Evolutionary conservation across 2,888 invertebrate genomes (phyloP).

Genomic region (Platerodrilus igneus): DNA sequence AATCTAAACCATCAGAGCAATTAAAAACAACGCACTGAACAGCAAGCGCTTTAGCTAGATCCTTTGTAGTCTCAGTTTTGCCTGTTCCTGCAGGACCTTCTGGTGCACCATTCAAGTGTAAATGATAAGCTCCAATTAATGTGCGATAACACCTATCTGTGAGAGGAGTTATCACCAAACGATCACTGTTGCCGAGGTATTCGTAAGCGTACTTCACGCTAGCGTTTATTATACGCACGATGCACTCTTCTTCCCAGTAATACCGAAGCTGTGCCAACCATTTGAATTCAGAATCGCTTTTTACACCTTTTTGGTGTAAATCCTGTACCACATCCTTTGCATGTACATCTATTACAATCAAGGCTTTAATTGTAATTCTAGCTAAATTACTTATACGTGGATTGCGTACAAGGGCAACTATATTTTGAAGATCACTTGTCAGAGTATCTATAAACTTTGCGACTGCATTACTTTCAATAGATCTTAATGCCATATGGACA

Average conservation of each 20-base stretch:
- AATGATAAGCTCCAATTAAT: conserved; percentile 74
- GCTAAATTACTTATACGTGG: conserved; percentile 66
- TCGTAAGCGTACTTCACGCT: conserved; percentile 77
- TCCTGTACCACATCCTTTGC: conserved; percentile 76
- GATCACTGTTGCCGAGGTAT: conserved; percentile 76
- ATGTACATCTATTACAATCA: conserved; percentile 82
- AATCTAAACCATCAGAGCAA: conserved; percentile 81
- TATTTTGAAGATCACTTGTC: conserved; percentile 63
- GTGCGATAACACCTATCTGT: conserved; percentile 80
- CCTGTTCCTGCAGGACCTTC: conserved; percentile 86
- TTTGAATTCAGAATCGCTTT: conserved; percentile 72
- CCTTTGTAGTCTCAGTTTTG: conserved; percentile 89
- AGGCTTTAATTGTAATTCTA: conserved; percentile 73
- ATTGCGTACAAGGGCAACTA: conserved; percentile 67
- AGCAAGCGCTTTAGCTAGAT: conserved; percentile 85
- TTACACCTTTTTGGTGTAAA: conserved; percentile 58
- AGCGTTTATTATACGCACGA: conserved; percentile 74
- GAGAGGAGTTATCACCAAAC: conserved; percentile 70
- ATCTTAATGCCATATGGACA: conserved; percentile 64
- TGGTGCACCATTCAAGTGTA: conserved; percentile 80
- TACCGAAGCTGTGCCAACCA: conserved; percentile 82
- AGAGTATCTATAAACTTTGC: conserved; percentile 55
- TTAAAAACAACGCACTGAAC: conserved; percentile 88
- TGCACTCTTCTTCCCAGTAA: conserved; percentile 63
- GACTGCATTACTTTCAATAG: conserved; percentile 49